These are phyloP conservation scores for Suncus etruscus DNA, from an alignment of 2,113 vertebrate species.

Conservation along the genomic window DNA sequence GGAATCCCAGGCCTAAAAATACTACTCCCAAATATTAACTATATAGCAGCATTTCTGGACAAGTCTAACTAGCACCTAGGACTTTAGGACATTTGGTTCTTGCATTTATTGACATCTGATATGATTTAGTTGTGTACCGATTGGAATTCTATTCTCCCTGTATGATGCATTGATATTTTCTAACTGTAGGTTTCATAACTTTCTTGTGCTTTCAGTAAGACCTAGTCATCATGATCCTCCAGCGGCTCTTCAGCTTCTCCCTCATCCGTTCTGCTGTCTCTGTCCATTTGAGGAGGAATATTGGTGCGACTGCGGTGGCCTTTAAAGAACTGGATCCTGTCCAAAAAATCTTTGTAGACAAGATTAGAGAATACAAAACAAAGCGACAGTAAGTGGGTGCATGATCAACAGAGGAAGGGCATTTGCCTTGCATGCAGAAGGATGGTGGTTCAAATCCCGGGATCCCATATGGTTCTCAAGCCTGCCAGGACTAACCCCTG, in stretches of 20 bases:
- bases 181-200: neutral
- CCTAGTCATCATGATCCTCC: constrained; percentile 91
- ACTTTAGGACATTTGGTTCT: neutral
- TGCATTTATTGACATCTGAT: neutral
- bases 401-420: neutral
- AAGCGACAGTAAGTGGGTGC: constrained; percentile 94
- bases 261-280: constrained; percentile 86
- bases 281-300: constrained; percentile 91
- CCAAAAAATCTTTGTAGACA: constrained; percentile 97
- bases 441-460: too few species aligned
- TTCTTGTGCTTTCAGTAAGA: constrained; percentile 13
- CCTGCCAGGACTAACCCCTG: too few species aligned
- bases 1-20: neutral
- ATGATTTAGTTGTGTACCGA: neutral
- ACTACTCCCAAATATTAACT: neutral
- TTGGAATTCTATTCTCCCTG: neutral
- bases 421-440: too few species aligned
- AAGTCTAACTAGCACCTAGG: too few species aligned
- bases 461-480: too few species aligned
- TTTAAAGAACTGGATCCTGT: constrained; percentile 95
- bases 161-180: neutral
- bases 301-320: constrained; percentile 92
- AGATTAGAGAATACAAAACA: constrained; percentile 94
- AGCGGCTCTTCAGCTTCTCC: constrained; percentile 89
- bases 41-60: neutral